phyloP scores from a whole-genome alignment of 1,140 invertebrate species.

The Aricia agestis region DNA sequence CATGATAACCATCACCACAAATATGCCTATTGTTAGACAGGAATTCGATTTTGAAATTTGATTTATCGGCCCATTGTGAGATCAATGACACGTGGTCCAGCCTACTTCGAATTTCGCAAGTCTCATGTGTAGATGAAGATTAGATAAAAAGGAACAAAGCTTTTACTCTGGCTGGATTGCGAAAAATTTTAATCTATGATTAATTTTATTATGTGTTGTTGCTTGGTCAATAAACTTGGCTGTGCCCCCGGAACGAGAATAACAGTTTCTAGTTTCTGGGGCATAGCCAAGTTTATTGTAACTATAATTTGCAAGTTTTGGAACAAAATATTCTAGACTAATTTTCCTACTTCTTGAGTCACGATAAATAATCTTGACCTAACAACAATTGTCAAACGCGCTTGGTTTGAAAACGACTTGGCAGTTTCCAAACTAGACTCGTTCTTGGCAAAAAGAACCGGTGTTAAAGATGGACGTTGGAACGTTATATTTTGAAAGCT shows the following conservation, averaged over 20 bases:
- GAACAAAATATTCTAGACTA: no score
- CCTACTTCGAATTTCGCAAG: not conserved
- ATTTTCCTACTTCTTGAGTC: no score
- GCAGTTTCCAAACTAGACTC: no score
- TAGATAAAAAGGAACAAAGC: not conserved
- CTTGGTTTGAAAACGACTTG: no score
- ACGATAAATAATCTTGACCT: no score
- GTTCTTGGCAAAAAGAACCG: no score
- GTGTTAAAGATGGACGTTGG: no score
- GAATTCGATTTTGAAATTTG: conserved; percentile 13
- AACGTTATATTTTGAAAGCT: no score
- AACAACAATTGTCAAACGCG: no score
- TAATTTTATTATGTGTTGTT: not conserved
- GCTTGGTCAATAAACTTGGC: not conserved
- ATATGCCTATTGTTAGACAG: conserved; percentile 10
- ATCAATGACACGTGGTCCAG: not conserved
- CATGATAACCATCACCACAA: conserved; percentile 9
- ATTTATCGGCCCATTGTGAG: not conserved
- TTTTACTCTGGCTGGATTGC: not conserved
- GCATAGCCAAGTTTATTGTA: no score
- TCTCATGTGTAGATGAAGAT: not conserved
- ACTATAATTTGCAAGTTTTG: no score
- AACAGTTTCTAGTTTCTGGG: not conserved
- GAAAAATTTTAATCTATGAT: no score
- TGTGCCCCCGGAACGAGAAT: not conserved